Evolutionary conservation across 2,113 vertebrate genomes (phyloP).

Genomic region (Callospermophilus lateralis): DNA sequence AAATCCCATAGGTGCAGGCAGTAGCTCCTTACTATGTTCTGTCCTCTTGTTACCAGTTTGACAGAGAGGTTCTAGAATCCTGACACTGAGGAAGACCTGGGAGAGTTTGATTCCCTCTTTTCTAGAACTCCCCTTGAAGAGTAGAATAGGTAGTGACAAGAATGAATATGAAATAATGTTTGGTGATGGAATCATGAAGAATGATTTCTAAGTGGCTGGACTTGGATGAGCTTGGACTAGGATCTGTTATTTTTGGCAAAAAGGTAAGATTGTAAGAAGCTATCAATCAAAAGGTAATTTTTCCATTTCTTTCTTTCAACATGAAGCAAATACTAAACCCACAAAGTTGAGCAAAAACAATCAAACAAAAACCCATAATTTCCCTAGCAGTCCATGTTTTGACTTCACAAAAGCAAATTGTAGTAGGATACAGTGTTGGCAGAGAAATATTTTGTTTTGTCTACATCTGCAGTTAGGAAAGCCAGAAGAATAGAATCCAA

Average conservation of each 20-base stretch:
- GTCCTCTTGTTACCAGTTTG: not conserved
- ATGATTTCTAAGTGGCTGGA: constrained; percentile 23
- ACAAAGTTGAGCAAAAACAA: constrained; percentile 27
- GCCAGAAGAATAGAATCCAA: constrained; percentile 56
- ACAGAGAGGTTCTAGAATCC: not conserved
- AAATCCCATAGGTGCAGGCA: not conserved
- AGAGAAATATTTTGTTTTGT: constrained; percentile 60
- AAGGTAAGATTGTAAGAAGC: not conserved
- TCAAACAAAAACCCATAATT: not conserved
- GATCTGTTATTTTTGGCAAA: constrained; percentile 47
- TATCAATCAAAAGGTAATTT: constrained; percentile 40
- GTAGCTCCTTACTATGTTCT: not conserved
- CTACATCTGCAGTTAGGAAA: constrained; percentile 45
- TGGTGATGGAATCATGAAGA: not conserved
- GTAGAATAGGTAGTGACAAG: not conserved
- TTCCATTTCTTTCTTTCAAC: constrained; percentile 66
- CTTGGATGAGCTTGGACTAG: constrained; percentile 12
- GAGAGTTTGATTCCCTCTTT: not conserved
- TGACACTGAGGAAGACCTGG: not conserved
- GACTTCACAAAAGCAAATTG: constrained; percentile 53
- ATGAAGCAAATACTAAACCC: constrained; percentile 25
- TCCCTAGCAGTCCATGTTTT: not conserved
- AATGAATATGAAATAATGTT: not conserved
- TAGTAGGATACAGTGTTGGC: constrained; percentile 8
- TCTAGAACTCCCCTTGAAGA: not conserved